A percentile compares a stretch with the other conserved stretches of the same genome.
Evolutionary conservation across 2,888 invertebrate species (phyloP).

Genomic region (Caenorhabditis sp.): DNA sequence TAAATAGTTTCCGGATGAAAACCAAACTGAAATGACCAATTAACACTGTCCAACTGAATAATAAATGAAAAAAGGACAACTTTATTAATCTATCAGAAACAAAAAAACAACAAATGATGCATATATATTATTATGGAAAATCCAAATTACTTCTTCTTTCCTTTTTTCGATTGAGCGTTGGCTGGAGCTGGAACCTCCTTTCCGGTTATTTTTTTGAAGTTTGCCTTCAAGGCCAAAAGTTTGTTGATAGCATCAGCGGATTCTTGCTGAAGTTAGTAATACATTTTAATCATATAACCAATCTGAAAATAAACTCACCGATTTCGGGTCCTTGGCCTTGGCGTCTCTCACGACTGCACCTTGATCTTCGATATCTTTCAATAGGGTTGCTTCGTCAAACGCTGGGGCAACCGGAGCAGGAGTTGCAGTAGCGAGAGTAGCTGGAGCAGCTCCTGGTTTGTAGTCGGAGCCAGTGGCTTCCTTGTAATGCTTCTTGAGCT

Average conservation of each 20-base stretch:
- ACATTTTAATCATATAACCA: no score
- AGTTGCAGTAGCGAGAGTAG: constrained; percentile 61
- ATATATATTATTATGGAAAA: not conserved
- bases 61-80: not conserved
- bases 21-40: not conserved
- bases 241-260: constrained; percentile 86
- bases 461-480: constrained; percentile 85
- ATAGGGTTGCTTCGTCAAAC: constrained; percentile 33
- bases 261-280: constrained; percentile 69
- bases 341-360: constrained; percentile 62
- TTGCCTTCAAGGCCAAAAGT: constrained; percentile 88
- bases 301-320: constrained; percentile 49
- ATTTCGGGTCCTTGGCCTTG: constrained; percentile 76
- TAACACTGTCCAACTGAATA: not conserved
- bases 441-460: constrained; percentile 70
- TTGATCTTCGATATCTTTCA: constrained; percentile 64
- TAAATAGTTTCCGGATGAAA: not conserved
- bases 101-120: not conserved
- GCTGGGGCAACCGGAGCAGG: constrained; percentile 23
- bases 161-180: constrained; percentile 46
- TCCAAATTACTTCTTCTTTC: constrained; percentile 51
- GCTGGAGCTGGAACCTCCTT: constrained; percentile 85
- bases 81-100: constrained; percentile 95
- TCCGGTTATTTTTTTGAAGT: constrained; percentile 88
- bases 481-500: constrained; percentile 86